Conservation (phyloP, 2,113 vertebrate genomes). For the Cyanoramphus novaezelandiae region DNA sequence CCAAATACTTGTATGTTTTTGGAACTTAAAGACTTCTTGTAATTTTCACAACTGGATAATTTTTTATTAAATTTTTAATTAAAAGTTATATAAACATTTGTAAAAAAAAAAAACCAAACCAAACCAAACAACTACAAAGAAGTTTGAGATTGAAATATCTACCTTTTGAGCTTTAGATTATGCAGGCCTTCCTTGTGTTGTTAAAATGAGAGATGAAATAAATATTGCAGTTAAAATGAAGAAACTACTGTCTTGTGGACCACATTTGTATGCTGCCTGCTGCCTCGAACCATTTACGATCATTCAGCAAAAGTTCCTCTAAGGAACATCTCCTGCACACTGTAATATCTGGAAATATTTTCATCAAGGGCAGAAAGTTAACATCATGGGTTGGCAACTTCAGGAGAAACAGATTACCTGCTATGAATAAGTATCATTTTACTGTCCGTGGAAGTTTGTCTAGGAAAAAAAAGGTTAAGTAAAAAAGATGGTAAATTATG, state of each 20-base stretch:
- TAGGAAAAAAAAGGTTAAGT: slow-evolving; percentile 14
- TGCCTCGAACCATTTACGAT: neutral
- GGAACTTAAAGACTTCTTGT: neutral
- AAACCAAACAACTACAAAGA: neutral
- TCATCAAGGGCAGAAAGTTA: neutral
- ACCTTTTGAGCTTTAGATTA: neutral
- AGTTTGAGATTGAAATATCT: neutral
- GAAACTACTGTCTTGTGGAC: neutral
- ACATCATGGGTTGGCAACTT: neutral
- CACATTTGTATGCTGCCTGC: neutral
- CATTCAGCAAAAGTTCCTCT: neutral
- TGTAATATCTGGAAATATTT: neutral
- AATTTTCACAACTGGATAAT: neutral
- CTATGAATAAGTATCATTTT: neutral
- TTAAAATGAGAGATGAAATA: neutral
- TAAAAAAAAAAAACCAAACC: too few relatives aligned
- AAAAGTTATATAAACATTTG: neutral
- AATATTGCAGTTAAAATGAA: neutral
- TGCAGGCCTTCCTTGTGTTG: neutral
- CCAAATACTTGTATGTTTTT: neutral
- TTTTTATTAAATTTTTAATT: neutral
- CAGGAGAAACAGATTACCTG: neutral
- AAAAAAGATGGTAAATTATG: neutral
- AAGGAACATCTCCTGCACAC: neutral
- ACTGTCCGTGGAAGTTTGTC: neutral